phyloP scores from a whole-genome alignment of 2,113 vertebrate species.

The Anseranas semipalmata region DNA sequence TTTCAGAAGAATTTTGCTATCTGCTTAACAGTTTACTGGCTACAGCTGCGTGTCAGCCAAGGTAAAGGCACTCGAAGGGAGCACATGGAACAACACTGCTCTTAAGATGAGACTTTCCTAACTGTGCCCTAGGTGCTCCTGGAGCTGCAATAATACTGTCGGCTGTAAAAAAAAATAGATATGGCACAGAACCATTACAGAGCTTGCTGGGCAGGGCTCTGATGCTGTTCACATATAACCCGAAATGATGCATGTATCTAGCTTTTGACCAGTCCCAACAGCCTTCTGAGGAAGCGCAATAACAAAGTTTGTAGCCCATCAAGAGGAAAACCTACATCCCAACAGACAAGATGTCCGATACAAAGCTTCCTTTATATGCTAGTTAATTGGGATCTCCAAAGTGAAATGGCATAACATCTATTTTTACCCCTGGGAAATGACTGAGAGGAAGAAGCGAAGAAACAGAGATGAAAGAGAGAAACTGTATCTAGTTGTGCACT shows the following conservation, averaged over 20 bases:
- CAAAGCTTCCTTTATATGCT: neutral
- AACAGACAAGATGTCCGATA: neutral
- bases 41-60: neutral
- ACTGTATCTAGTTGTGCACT: neutral
- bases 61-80: neutral
- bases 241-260: neutral
- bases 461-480: neutral
- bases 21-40: neutral
- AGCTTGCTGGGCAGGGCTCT: neutral
- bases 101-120: neutral
- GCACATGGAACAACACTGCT: neutral
- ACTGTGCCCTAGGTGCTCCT: neutral
- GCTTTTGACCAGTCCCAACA: neutral
- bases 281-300: neutral
- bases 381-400: neutral
- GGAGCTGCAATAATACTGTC: neutral
- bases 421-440: conserved; percentile 25
- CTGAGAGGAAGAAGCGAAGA: neutral
- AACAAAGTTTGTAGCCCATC: neutral
- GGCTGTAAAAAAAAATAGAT: neutral
- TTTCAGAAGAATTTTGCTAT: neutral
- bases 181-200: neutral
- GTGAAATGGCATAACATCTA: neutral
- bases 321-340: neutral
- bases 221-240: neutral